Percentiles rank a stretch among this genome's conserved stretches.
phyloP scores from a whole-genome alignment of 2,797 vertebrate genomes.

The Leptatherina wallacei region DNA sequence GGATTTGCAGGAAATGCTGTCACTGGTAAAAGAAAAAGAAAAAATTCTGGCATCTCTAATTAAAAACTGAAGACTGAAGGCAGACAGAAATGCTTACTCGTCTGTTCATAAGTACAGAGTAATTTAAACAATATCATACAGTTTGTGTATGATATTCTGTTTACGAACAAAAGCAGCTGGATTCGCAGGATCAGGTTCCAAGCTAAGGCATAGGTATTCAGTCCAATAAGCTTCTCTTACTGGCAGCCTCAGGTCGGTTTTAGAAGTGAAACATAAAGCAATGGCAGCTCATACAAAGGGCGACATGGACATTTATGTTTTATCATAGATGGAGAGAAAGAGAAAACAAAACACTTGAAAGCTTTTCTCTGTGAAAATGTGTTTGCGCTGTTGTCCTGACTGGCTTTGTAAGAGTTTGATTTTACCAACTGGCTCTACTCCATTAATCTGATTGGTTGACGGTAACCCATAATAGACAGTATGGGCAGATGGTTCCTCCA shows the following conservation, averaged over 20 bases:
- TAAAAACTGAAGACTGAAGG: neutral
- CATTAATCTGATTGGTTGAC: conserved; percentile 6
- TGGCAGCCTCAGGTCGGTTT: neutral
- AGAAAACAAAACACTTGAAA: neutral
- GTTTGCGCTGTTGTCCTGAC: neutral
- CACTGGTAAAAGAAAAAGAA: neutral
- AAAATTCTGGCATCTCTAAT: neutral
- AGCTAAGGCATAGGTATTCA: neutral
- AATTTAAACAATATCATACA: neutral
- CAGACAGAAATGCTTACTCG: neutral
- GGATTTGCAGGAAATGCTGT: neutral
- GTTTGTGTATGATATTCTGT: neutral
- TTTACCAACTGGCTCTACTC: neutral
- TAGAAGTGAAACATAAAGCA: neutral
- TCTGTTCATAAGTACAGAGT: neutral
- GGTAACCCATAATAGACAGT: neutral
- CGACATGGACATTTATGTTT: neutral
- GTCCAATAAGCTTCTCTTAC: neutral
- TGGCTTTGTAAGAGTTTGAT: neutral
- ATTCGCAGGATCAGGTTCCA: neutral
- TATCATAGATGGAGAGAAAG: neutral
- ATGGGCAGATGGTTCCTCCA: neutral
- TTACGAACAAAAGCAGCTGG: neutral
- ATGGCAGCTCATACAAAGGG: neutral
- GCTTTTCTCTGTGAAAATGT: neutral